Percentiles rank a stretch among this genome's conserved stretches.
These are phyloP conservation scores for Echiichthys vipera DNA, from an alignment of 2,797 vertebrate species.

Conservation along the genomic window DNA sequence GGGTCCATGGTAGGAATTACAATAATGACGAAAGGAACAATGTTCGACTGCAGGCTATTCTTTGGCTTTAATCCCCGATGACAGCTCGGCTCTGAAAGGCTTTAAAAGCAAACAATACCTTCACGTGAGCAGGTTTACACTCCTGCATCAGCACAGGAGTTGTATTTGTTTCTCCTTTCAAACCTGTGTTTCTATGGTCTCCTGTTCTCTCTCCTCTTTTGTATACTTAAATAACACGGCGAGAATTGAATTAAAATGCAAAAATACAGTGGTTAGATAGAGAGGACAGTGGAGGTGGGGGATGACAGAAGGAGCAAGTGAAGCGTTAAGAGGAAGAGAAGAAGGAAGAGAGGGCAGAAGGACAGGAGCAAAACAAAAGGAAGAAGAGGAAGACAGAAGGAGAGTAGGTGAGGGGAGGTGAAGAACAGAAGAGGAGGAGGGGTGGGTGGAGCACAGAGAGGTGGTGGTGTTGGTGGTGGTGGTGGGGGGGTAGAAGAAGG, in stretches of 20 bases:
- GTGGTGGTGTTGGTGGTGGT: no score
- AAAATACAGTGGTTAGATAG: background rate
- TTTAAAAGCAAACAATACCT: conserved; percentile 15
- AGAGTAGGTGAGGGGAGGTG: background rate
- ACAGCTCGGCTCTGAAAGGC: conserved; percentile 6
- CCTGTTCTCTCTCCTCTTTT: no score
- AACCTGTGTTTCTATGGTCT: no score
- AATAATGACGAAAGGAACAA: background rate
- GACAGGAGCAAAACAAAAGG: background rate
- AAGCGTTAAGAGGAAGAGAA: background rate
- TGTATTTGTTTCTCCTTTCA: conserved; percentile 1
- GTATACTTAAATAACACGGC: no score
- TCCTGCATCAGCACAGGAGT: background rate
- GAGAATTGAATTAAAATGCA: no score
- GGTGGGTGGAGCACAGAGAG: background rate
- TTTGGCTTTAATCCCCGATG: conserved; percentile 29
- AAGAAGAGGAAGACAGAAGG: background rate
- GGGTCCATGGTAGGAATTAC: conserved; percentile 2
- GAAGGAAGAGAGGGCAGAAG: no score
- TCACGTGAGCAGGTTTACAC: background rate
- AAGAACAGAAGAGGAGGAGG: background rate
- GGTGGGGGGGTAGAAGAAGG: background rate
- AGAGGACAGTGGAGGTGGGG: background rate
- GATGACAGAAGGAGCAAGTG: background rate
- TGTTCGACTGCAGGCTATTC: background rate